A percentile compares a stretch with the other conserved stretches of the same genome.
Evolutionary conservation across 2,888 invertebrate genomes (phyloP).

Genomic region (Cheilosia vernalis): DNA sequence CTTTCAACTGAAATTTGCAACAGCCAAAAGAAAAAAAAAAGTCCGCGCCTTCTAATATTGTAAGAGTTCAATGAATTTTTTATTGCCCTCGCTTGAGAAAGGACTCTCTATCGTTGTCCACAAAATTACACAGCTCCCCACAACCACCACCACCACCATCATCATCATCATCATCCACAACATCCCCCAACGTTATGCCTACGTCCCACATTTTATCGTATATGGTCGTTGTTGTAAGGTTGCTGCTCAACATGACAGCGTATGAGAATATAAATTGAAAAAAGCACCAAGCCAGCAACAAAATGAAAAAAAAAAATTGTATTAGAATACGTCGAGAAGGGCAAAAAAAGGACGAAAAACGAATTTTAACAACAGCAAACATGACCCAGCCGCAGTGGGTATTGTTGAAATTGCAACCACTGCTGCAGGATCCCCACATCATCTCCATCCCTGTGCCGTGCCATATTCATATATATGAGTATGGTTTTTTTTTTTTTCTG

Average conservation of each 20-base stretch:
- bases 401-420: slow-evolving; percentile 23
- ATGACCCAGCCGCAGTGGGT: slow-evolving; percentile 20
- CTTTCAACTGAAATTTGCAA: slow-evolving; percentile 7
- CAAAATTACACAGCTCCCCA: slow-evolving; percentile 19
- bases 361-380: slow-evolving; percentile 48
- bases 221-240: slow-evolving; percentile 45
- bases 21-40: not conserved
- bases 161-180: slow-evolving; percentile 23
- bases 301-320: not conserved
- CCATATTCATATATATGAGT: not conserved
- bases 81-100: slow-evolving; percentile 48
- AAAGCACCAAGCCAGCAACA: not conserved
- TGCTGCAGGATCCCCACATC: slow-evolving; percentile 11
- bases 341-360: not conserved
- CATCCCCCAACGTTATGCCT: slow-evolving; percentile 47
- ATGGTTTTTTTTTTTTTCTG: not conserved
- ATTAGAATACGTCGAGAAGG: not conserved
- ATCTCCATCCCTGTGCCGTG: not conserved
- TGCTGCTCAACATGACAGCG: slow-evolving; percentile 67
- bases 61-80: slow-evolving; percentile 72
- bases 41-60: slow-evolving; percentile 49
- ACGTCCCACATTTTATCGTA: slow-evolving; percentile 22
- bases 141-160: slow-evolving; percentile 11
- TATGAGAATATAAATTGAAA: slow-evolving; percentile 66
- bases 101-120: slow-evolving; percentile 34